Percentiles rank a stretch among this genome's conserved stretches.
These are phyloP conservation scores for Acanthornis magna DNA, from an alignment of 2,797 vertebrate genomes.

Conservation along the genomic window DNA sequence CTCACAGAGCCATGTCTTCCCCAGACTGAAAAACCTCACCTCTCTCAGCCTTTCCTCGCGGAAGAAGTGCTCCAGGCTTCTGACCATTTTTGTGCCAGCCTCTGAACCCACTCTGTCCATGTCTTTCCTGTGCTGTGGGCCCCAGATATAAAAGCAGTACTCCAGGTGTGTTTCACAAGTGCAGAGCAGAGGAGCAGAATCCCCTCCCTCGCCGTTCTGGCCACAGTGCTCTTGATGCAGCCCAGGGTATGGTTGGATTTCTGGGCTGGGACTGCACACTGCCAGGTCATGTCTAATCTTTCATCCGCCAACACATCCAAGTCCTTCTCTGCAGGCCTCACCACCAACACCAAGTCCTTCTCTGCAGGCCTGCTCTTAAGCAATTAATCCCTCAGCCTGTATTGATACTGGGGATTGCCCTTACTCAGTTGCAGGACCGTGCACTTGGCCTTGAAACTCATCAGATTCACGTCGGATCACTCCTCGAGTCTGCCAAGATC, in stretches of 20 bases:
- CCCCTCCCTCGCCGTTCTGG: neutral
- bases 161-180: neutral
- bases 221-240: neutral
- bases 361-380: neutral
- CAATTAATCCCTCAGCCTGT: neutral
- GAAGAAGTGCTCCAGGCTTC: neutral
- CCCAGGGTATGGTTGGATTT: rapidly evolving
- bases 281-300: neutral
- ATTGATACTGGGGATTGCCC: neutral
- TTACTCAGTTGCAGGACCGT: neutral
- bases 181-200: neutral
- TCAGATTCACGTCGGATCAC: rapidly evolving
- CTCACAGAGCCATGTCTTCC: neutral
- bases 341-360: neutral
- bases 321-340: neutral
- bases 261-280: neutral
- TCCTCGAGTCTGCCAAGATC: neutral
- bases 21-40: neutral
- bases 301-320: neutral
- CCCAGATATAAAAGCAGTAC: neutral
- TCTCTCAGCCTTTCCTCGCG: neutral
- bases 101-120: neutral
- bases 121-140: neutral
- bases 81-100: neutral
- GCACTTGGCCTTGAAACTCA: neutral